These are phyloP conservation scores for Spilarctia lutea DNA, from an alignment of 2,888 invertebrate species.

Conservation along the genomic window DNA sequence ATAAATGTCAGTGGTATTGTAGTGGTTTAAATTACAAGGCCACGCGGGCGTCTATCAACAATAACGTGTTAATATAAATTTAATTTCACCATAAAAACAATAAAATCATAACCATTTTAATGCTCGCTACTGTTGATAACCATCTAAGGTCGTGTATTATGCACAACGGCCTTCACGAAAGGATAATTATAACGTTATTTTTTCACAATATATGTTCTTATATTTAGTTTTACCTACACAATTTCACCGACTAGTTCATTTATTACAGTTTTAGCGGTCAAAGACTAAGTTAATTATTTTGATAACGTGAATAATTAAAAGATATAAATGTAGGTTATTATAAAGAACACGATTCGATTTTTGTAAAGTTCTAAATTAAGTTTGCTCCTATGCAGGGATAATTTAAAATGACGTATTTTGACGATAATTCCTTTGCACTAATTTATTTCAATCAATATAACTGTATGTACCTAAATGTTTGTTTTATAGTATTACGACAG, in stretches of 20 bases:
- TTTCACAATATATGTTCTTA: conserved; percentile 33
- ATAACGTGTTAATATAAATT: conserved; percentile 16
- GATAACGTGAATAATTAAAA: not conserved
- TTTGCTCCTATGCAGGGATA: no score
- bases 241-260: not conserved
- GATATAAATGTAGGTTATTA: not conserved
- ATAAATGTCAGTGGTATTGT: not conserved
- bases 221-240: not conserved
- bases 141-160: conserved; percentile 52
- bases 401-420: no score
- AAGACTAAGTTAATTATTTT: not conserved
- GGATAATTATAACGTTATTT: conserved; percentile 56
- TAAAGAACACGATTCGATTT: not conserved
- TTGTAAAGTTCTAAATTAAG: not conserved
- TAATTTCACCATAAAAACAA: conserved; percentile 8
- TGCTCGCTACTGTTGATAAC: conserved; percentile 32
- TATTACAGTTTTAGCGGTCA: not conserved
- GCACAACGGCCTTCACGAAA: conserved; percentile 42
- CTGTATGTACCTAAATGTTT: no score
- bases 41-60: not conserved
- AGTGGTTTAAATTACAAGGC: not conserved
- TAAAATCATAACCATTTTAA: conserved; percentile 2
- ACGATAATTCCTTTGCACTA: no score
- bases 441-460: no score
- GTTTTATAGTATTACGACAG: no score